Percentiles rank a stretch among this genome's conserved stretches.
phyloP scores from a whole-genome alignment of 2,888 invertebrate genomes.

The Rhagium mordax region DNA sequence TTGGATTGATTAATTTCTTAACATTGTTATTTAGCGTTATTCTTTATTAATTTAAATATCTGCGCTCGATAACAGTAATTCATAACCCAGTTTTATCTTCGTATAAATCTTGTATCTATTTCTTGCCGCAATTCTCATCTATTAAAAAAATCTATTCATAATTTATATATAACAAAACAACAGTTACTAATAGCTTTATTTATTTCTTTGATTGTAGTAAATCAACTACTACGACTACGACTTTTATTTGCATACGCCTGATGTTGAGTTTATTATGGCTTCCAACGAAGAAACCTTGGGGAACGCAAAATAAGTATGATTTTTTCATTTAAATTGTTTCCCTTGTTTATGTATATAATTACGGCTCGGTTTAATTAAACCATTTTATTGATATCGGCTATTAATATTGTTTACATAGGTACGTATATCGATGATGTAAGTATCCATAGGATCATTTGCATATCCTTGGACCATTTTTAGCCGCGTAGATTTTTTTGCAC shows the following conservation, averaged over 20 bases:
- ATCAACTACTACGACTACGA: conserved; percentile 16
- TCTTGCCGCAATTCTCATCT: background rate
- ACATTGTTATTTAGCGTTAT: background rate
- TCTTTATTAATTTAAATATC: background rate
- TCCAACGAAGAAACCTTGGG: background rate
- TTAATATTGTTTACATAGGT: background rate
- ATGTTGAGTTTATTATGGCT: background rate
- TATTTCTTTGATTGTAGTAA: conserved; percentile 1
- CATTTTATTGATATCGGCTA: conserved; percentile 2
- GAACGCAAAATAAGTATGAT: background rate
- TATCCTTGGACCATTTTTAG: too few species aligned
- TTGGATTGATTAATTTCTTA: background rate
- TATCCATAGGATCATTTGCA: too few species aligned
- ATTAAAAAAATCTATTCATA: background rate
- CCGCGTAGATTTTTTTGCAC: too few species aligned
- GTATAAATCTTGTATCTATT: background rate
- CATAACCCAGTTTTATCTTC: background rate
- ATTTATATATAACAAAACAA: background rate
- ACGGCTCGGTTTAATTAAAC: conserved; percentile 31
- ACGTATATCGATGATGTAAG: background rate
- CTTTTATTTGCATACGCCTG: conserved; percentile 10
- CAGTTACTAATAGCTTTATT: conserved; percentile 15
- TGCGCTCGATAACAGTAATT: background rate
- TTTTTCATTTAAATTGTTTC: conserved; percentile 30
- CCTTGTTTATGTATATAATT: conserved; percentile 39